Percentiles rank a stretch among this genome's conserved stretches.
Conservation (phyloP, 1,140 invertebrate species). For the Diorhabda elongata region DNA sequence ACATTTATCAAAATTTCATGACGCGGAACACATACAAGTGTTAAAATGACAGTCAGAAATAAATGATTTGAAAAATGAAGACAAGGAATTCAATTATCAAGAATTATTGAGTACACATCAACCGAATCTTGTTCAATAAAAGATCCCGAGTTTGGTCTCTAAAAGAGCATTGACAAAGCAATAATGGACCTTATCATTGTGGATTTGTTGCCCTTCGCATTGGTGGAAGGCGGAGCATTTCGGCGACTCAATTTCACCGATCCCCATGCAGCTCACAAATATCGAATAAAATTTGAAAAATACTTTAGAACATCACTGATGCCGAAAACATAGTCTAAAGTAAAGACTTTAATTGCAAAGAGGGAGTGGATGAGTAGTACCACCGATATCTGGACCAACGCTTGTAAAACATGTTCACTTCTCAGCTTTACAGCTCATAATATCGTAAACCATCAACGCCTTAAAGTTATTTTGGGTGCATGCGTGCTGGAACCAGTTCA, state of each 20-base stretch:
- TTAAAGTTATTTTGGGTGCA: too few species aligned
- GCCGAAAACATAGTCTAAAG: background rate
- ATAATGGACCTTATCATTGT: slow-evolving; percentile 40
- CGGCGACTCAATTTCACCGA: slow-evolving; percentile 36
- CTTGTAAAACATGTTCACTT: background rate
- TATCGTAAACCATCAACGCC: background rate
- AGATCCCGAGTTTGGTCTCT: background rate
- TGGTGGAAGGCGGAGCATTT: slow-evolving; percentile 37
- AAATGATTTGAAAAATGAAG: background rate
- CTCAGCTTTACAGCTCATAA: background rate
- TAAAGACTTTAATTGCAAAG: background rate
- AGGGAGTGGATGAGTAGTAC: background rate
- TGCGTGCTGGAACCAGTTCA: too few species aligned
- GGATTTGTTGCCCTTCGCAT: slow-evolving; percentile 37
- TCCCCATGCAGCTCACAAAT: slow-evolving; percentile 28
- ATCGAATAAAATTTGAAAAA: slow-evolving; percentile 36
- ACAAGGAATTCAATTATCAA: background rate
- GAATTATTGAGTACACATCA: background rate
- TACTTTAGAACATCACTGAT: slow-evolving; percentile 32
- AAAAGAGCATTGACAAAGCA: slow-evolving; percentile 12
- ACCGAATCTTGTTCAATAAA: background rate
- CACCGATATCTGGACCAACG: background rate
- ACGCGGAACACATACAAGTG: background rate
- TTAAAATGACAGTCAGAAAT: background rate
- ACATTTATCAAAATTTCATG: background rate